Percentiles rank a stretch among this genome's conserved stretches.
phyloP scores from a whole-genome alignment of 1,140 invertebrate genomes.

The Drosophila erecta region DNA sequence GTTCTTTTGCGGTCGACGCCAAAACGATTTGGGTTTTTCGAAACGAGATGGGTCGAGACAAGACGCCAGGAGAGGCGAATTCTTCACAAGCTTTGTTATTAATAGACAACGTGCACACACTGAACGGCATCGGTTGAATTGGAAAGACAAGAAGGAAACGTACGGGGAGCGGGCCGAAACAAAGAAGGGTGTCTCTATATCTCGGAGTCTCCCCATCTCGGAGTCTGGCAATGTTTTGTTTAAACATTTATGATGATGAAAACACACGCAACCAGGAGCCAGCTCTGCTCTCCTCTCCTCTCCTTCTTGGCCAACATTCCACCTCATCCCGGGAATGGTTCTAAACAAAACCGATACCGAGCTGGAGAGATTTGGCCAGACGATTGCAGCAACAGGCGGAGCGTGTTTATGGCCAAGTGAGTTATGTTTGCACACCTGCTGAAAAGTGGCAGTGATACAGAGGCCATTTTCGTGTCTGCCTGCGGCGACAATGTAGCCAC shows the following conservation, averaged over 20 bases:
- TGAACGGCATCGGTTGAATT: constrained; percentile 57
- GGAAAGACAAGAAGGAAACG: constrained; percentile 8
- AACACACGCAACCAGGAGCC: constrained; percentile 66
- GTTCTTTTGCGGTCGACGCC: constrained; percentile 71
- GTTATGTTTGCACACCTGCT: constrained; percentile 19
- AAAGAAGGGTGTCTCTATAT: constrained; percentile 22
- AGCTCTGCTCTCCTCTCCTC: constrained; percentile 1
- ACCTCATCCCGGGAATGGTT: constrained; percentile 20
- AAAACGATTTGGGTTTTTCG: constrained; percentile 62
- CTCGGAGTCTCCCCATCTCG: constrained; percentile 21
- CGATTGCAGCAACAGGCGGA: constrained; percentile 31
- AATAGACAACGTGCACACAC: constrained; percentile 79
- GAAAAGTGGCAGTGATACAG: neutral
- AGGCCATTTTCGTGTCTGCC: neutral
- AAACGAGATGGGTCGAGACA: constrained; percentile 45
- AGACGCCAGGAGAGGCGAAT: constrained; percentile 66
- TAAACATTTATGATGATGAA: constrained; percentile 81
- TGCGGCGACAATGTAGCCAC: neutral
- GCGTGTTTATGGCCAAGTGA: constrained; percentile 35
- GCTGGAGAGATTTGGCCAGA: constrained; percentile 19
- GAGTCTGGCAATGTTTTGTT: constrained; percentile 76
- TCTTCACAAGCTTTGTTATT: constrained; percentile 81
- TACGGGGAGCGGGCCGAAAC: constrained; percentile 1
- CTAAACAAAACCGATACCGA: constrained; percentile 43
- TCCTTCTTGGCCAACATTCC: constrained; percentile 22